These are phyloP conservation scores for Pyrrhosoma nymphula DNA, from an alignment of 2,888 invertebrate species.

Conservation along the genomic window DNA sequence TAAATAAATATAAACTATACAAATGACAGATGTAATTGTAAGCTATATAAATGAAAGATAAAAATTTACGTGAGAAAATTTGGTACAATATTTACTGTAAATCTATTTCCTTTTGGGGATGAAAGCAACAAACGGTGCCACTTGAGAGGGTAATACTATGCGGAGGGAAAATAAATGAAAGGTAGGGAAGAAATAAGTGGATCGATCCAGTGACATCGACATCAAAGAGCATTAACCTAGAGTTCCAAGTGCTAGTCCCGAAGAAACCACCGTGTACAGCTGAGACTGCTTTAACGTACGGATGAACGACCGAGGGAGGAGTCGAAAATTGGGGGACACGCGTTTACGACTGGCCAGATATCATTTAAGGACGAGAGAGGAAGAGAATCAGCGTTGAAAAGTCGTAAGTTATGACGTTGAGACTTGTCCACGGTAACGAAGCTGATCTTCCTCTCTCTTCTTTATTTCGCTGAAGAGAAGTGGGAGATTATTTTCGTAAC, in stretches of 20 bases:
- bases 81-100: too few species aligned
- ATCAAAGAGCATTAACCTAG: too few species aligned
- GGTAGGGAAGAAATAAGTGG: too few species aligned
- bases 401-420: background rate
- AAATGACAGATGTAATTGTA: too few species aligned
- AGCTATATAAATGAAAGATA: too few species aligned
- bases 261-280: background rate
- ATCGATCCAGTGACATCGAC: too few species aligned
- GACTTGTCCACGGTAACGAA: background rate
- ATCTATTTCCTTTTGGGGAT: too few species aligned
- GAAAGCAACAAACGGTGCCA: too few species aligned
- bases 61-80: too few species aligned
- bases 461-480: background rate
- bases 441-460: background rate
- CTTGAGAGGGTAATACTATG: too few species aligned
- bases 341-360: background rate
- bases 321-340: background rate
- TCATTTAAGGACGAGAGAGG: background rate
- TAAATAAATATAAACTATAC: too few species aligned
- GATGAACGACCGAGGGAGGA: background rate
- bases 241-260: background rate
- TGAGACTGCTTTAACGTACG: background rate
- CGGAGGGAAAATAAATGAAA: too few species aligned
- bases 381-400: background rate
- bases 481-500: conserved; percentile 12